These are phyloP conservation scores for Montipora sp. DNA, from an alignment of 64 coral and sea anemone genomes.

Conservation along the genomic window DNA sequence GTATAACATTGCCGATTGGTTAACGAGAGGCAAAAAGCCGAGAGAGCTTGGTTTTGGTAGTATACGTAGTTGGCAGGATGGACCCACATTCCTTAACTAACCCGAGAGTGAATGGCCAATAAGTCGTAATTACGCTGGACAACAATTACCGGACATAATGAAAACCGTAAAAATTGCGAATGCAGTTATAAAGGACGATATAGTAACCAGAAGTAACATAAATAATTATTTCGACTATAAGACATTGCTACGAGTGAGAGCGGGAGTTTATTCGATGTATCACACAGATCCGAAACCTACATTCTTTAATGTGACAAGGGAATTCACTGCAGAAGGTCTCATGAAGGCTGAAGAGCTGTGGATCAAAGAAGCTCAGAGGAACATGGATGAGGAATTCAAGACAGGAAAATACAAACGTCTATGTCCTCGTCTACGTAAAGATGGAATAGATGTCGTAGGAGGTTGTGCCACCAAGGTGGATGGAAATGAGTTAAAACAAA, in stretches of 20 bases:
- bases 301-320: background rate
- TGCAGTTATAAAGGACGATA: background rate
- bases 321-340: background rate
- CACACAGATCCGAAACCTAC: constrained; percentile 15
- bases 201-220: background rate
- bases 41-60: background rate
- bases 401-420: constrained; percentile 42
- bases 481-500: constrained; percentile 32
- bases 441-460: constrained; percentile 17
- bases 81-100: constrained; percentile 34
- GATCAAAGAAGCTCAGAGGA: constrained; percentile 15
- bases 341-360: background rate
- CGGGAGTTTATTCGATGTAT: constrained; percentile 30
- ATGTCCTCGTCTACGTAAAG: background rate
- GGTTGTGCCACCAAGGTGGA: background rate
- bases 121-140: background rate
- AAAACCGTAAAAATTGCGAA: background rate
- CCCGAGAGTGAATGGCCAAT: constrained; percentile 40
- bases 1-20: constrained; percentile 38
- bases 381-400: background rate
- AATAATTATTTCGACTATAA: constrained; percentile 41
- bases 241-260: constrained; percentile 24
- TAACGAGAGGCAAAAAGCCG: constrained; percentile 26
- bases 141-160: constrained; percentile 17
- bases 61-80: constrained; percentile 3